phyloP scores from a whole-genome alignment of 2,888 invertebrate species.

The Glaucopsyche alexis region DNA sequence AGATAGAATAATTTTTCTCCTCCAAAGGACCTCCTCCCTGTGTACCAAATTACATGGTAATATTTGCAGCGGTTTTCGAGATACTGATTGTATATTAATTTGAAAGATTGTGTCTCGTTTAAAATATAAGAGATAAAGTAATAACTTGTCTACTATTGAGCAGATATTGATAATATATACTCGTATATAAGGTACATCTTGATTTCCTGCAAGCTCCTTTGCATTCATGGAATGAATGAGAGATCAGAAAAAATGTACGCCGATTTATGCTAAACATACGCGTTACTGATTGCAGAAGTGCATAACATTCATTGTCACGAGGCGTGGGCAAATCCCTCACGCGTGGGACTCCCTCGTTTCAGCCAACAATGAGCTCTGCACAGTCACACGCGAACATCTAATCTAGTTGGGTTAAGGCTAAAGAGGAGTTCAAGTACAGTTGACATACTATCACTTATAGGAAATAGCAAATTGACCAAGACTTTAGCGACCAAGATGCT shows the following conservation, averaged over 20 bases:
- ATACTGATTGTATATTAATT: too few species aligned
- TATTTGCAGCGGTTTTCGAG: too few species aligned
- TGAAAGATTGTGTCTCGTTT: too few species aligned
- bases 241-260: neutral
- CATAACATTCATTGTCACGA: conserved; percentile 1
- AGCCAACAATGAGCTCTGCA: conserved; percentile 1
- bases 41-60: too few species aligned
- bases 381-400: conserved; percentile 18
- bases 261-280: neutral
- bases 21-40: too few species aligned
- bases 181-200: too few species aligned
- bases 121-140: too few species aligned
- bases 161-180: too few species aligned
- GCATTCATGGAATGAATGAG: neutral
- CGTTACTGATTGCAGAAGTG: conserved; percentile 15
- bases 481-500: neutral
- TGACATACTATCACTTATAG: neutral
- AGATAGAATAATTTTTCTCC: too few species aligned
- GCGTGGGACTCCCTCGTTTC: conserved; percentile 19
- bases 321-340: conserved; percentile 2
- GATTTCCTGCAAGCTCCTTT: neutral
- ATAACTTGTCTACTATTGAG: too few species aligned
- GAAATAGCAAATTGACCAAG: neutral
- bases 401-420: conserved; percentile 27
- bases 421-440: conserved; percentile 20